These are phyloP conservation scores for Coccyzus lansbergi DNA, from an alignment of 2,797 vertebrate genomes.

Conservation along the genomic window DNA sequence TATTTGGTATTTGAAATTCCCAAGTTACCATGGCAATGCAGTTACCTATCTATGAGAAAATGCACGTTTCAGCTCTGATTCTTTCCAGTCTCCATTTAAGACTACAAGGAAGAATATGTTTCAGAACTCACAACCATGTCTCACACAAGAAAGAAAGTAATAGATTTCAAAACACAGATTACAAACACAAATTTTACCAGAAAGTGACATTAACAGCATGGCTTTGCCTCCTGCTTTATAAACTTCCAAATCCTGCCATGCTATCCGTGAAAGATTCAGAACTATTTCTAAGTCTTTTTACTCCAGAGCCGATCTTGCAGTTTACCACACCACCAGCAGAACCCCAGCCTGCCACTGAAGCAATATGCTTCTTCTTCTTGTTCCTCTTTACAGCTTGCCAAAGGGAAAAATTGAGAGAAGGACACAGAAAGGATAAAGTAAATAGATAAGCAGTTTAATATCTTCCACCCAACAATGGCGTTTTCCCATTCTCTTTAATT, in stretches of 20 bases:
- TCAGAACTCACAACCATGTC: neutral
- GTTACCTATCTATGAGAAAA: slow-evolving; percentile 43
- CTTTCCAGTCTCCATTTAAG: neutral
- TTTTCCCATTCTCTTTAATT: neutral
- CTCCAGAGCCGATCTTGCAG: neutral
- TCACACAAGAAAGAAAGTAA: neutral
- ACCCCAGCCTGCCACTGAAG: neutral
- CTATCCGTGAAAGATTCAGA: neutral
- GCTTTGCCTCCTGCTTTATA: neutral
- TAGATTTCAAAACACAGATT: neutral
- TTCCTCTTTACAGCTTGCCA: fast-evolving
- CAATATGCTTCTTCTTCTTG: neutral
- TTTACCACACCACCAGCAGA: neutral
- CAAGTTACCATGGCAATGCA: slow-evolving; percentile 48
- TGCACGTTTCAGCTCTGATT: neutral
- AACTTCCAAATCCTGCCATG: neutral
- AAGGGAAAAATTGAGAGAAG: neutral
- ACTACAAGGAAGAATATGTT: neutral
- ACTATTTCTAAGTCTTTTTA: neutral
- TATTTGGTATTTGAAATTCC: slow-evolving; percentile 1
- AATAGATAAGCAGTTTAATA: neutral
- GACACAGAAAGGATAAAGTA: neutral
- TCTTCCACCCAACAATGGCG: neutral
- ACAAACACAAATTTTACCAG: neutral
- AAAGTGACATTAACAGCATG: neutral